Evolutionary conservation across 2,113 vertebrate genomes (phyloP).

Genomic region (Egretta garzetta): DNA sequence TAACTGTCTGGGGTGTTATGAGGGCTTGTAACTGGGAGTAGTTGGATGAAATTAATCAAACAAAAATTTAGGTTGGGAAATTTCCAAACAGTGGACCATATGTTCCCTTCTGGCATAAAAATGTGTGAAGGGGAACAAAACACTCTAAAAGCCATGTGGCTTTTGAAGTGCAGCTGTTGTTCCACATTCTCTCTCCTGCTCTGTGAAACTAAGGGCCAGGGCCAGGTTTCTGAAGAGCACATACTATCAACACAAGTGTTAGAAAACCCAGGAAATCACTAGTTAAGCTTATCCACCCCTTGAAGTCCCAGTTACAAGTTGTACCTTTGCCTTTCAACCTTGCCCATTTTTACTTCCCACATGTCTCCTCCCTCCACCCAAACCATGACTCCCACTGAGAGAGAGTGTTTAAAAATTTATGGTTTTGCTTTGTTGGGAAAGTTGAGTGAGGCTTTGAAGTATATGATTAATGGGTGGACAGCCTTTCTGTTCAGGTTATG

Average conservation of each 20-base stretch:
- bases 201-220: constrained; percentile 30
- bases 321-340: constrained; percentile 39
- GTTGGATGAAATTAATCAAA: constrained; percentile 69
- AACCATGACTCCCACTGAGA: constrained; percentile 16
- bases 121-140: constrained; percentile 63
- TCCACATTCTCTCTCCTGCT: constrained; percentile 43
- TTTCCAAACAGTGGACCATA: constrained; percentile 61
- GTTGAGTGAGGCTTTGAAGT: constrained; percentile 32
- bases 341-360: background rate
- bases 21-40: constrained; percentile 58
- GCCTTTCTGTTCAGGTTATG: background rate
- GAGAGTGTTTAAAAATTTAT: background rate
- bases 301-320: constrained; percentile 41
- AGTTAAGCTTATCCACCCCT: constrained; percentile 46
- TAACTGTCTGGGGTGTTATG: constrained; percentile 18
- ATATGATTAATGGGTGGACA: background rate
- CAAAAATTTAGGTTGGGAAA: constrained; percentile 62
- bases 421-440: background rate
- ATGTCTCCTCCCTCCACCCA: background rate
- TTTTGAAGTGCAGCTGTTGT: constrained; percentile 72
- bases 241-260: constrained; percentile 31
- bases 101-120: constrained; percentile 66
- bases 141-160: constrained; percentile 52
- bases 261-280: constrained; percentile 52
- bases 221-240: constrained; percentile 58